Conservation (phyloP, 2,888 invertebrate species). For the Stenoptilia bipunctidactyla region DNA sequence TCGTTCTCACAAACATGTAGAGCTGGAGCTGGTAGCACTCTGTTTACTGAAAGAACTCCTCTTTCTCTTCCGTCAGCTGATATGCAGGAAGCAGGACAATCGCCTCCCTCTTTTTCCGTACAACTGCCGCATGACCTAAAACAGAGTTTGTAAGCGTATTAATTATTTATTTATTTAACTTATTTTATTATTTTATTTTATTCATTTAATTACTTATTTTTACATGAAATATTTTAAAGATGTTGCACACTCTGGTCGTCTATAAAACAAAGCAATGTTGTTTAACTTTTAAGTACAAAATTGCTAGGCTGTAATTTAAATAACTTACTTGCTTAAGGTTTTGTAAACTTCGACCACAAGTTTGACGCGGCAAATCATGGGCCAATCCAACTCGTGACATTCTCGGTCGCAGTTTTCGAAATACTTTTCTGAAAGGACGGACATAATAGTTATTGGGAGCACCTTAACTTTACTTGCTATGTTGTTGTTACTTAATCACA, state of each 20-base stretch:
- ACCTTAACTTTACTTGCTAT: no score
- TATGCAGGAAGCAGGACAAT: slow-evolving; percentile 76
- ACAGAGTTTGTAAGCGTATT: no score
- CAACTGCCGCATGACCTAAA: slow-evolving; percentile 76
- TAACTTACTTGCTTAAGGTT: slow-evolving; percentile 76
- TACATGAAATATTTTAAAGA: no score
- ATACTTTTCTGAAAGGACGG: slow-evolving; percentile 75
- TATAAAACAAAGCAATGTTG: no score
- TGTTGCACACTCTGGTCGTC: no score
- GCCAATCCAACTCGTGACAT: slow-evolving; percentile 82
- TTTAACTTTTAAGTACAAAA: no score
- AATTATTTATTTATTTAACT: no score
- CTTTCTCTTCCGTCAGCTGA: slow-evolving; percentile 75
- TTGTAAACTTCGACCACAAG: slow-evolving; percentile 80
- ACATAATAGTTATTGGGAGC: neutral
- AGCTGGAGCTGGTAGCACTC: slow-evolving; percentile 73
- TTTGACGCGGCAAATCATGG: slow-evolving; percentile 84
- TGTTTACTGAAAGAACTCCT: slow-evolving; percentile 76
- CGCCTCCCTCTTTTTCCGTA: slow-evolving; percentile 64
- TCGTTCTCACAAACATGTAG: slow-evolving; percentile 82
- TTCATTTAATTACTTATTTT: no score
- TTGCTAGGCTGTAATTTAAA: neutral
- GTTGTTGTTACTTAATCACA: no score
- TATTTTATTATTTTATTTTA: no score
- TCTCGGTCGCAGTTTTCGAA: slow-evolving; percentile 82